Evolutionary conservation across 2,888 invertebrate genomes (phyloP).

Genomic region (Morinoia aosen): DNA sequence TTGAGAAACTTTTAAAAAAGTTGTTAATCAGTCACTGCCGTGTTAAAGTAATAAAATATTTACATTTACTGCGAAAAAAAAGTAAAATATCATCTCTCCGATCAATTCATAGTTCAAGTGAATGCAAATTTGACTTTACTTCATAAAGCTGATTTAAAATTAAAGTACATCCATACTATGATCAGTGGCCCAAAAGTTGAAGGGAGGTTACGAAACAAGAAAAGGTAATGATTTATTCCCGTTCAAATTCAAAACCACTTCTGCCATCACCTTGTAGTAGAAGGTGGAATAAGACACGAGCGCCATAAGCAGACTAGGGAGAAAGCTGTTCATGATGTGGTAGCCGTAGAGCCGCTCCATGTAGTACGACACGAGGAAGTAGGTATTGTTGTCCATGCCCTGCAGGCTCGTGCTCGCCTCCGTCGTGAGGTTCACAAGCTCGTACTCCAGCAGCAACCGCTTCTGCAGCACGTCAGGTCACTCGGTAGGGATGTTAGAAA

Average conservation of each 20-base stretch:
- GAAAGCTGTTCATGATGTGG: conserved; percentile 64
- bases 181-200: not conserved
- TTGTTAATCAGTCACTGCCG: too few relatives aligned
- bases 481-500: not conserved
- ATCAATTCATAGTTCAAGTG: too few relatives aligned
- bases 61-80: too few relatives aligned
- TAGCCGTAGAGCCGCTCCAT: conserved; percentile 62
- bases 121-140: too few relatives aligned
- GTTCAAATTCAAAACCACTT: not conserved
- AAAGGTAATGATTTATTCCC: not conserved
- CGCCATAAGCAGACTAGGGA: conserved; percentile 63
- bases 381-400: conserved; percentile 64
- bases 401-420: conserved; percentile 58
- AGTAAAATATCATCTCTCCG: too few relatives aligned
- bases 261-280: conserved; percentile 59
- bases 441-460: conserved; percentile 63
- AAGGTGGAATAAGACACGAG: conserved; percentile 61
- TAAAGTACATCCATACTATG: too few relatives aligned
- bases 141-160: too few relatives aligned
- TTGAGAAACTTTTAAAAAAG: too few relatives aligned
- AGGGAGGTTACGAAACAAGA: not conserved
- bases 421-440: conserved; percentile 60
- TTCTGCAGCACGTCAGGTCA: conserved; percentile 20
- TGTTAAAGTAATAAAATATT: too few relatives aligned
- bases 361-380: conserved; percentile 62